Evolutionary conservation across 2,797 vertebrate genomes (phyloP).

Genomic region (Petrocephalus schoutedeni): DNA sequence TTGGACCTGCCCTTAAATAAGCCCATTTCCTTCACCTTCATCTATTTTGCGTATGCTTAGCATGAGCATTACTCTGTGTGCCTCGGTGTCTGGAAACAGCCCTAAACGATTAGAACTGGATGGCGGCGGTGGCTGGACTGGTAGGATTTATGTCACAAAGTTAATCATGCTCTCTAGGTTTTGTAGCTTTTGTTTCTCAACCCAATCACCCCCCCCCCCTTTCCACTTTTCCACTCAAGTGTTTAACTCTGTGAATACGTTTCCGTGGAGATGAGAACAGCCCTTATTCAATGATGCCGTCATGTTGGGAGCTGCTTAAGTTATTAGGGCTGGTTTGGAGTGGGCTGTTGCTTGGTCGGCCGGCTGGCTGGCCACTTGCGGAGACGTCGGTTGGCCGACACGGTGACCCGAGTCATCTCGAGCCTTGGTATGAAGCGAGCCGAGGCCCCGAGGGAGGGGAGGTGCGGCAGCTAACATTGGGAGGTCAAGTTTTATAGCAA

Average conservation of each 20-base stretch:
- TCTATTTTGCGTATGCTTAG: neutral
- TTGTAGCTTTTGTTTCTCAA: neutral
- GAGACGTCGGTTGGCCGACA: neutral
- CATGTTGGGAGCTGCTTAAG: neutral
- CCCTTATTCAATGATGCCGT: neutral
- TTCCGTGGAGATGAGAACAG: neutral
- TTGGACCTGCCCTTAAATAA: neutral
- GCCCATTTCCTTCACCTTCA: neutral
- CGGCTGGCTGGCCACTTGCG: neutral
- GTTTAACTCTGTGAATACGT: neutral
- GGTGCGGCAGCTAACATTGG: neutral
- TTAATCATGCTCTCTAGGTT: neutral
- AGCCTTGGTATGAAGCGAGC: neutral
- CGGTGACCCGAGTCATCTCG: neutral
- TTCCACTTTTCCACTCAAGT: neutral
- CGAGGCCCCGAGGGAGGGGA: neutral
- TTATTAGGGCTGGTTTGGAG: neutral
- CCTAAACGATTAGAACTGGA: neutral
- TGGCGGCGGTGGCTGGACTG: neutral
- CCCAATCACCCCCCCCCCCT: neutral
- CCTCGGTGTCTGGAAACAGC: neutral
- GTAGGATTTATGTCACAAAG: neutral
- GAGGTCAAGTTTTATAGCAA: neutral
- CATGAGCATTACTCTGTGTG: neutral
- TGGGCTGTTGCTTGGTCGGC: neutral